Evolutionary conservation across 2,113 vertebrate species (phyloP).

Genomic region (Chascanopsetta lugubris): DNA sequence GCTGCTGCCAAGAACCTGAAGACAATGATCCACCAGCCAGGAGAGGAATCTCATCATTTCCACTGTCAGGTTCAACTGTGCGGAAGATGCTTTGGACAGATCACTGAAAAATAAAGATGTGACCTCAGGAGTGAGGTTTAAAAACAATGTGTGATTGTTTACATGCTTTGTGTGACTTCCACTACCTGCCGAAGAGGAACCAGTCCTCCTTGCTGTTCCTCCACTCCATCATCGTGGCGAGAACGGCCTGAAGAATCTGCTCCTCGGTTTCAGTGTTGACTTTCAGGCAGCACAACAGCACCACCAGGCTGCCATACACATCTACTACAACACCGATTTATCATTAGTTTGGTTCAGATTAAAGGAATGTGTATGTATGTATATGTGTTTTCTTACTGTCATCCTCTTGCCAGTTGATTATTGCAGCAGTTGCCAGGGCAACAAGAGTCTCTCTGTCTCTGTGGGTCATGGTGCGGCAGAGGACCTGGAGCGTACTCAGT

Average conservation of each 20-base stretch:
- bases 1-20: constrained; percentile 75
- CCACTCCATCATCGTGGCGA: constrained; percentile 91
- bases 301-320: constrained; percentile 88
- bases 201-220: constrained; percentile 86
- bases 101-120: constrained; percentile 78
- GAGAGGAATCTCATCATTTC: constrained; percentile 92
- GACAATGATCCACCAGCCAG: constrained; percentile 81
- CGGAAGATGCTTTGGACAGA: constrained; percentile 82
- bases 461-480: constrained; percentile 84
- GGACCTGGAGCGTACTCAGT: constrained; percentile 89
- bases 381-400: constrained; percentile 73
- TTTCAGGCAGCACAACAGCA: constrained; percentile 89
- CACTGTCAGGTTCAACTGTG: constrained; percentile 85
- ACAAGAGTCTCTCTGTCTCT: constrained; percentile 87
- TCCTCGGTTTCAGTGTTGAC: constrained; percentile 79
- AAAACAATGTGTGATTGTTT: not conserved
- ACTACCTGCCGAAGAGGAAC: constrained; percentile 83
- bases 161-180: not conserved
- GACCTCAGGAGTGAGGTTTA: not conserved
- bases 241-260: constrained; percentile 83
- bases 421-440: constrained; percentile 85
- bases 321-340: constrained; percentile 75
- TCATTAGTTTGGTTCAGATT: not conserved
- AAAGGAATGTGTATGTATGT: not conserved
- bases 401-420: constrained; percentile 85